Evolutionary conservation across 1,140 invertebrate genomes (phyloP).

Genomic region (Panagrolaimus sp.): DNA sequence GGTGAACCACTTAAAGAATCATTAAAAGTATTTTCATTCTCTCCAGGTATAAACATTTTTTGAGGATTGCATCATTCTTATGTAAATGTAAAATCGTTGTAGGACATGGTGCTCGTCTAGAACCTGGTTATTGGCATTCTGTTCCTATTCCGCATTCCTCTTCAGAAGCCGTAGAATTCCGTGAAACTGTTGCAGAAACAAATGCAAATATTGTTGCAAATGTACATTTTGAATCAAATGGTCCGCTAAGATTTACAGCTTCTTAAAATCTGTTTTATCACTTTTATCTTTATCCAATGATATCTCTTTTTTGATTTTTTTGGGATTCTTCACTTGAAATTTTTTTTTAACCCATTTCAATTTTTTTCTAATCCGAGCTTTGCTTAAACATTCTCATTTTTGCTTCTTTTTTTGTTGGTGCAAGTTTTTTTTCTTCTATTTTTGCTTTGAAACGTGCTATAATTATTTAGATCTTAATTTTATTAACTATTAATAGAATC

Average conservation of each 20-base stretch:
- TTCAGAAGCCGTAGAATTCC: slow-evolving; percentile 28
- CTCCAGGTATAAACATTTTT: slow-evolving; percentile 28
- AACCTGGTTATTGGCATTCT: slow-evolving; percentile 35
- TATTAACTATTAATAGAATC: too few relatives aligned
- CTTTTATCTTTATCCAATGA: too few relatives aligned
- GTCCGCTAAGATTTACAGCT: not conserved
- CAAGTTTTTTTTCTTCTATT: too few relatives aligned
- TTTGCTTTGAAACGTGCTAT: too few relatives aligned
- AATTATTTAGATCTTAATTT: too few relatives aligned
- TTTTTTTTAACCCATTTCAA: too few relatives aligned
- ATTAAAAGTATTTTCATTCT: slow-evolving; percentile 35
- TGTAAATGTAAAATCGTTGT: slow-evolving; percentile 16
- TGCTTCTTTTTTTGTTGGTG: too few relatives aligned
- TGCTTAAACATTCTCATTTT: too few relatives aligned
- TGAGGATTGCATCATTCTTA: not conserved
- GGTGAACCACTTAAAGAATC: slow-evolving; percentile 39
- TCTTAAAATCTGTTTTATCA: too few relatives aligned
- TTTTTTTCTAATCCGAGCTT: too few relatives aligned
- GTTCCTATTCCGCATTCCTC: slow-evolving; percentile 38
- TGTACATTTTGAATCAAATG: not conserved
- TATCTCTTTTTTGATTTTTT: too few relatives aligned
- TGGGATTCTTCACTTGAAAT: too few relatives aligned
- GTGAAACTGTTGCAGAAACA: slow-evolving; percentile 40
- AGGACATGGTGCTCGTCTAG: slow-evolving; percentile 33
- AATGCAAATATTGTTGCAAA: slow-evolving; percentile 37